Percentiles rank a stretch among this genome's conserved stretches.
Evolutionary conservation across 2,888 invertebrate genomes (phyloP).

Genomic region (Linhomoeus sp.): DNA sequence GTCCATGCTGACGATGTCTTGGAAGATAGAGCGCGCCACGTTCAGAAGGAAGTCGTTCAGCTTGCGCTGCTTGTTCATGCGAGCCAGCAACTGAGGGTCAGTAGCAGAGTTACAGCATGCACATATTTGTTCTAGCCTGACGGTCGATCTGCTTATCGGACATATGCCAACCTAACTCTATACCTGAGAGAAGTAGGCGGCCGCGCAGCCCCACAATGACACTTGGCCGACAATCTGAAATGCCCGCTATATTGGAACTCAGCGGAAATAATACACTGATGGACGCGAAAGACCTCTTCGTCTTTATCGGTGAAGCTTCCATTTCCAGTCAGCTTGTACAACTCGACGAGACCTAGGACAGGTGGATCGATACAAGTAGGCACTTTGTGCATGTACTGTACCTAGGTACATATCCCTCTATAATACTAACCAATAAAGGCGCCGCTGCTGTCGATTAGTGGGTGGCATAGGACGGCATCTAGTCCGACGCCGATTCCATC

Average conservation of each 20-base stretch:
- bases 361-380: neutral
- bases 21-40: conserved; percentile 63
- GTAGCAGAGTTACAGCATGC: neutral
- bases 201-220: conserved; percentile 48
- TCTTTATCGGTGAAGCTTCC: conserved; percentile 43
- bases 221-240: conserved; percentile 40
- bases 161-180: neutral
- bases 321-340: conserved; percentile 38
- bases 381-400: neutral
- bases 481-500: conserved; percentile 27
- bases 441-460: conserved; percentile 44
- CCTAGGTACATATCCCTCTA: neutral
- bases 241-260: neutral
- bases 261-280: too few relatives aligned
- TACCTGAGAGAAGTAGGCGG: conserved; percentile 45
- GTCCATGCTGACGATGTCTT: conserved; percentile 66
- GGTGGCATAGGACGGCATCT: conserved; percentile 34
- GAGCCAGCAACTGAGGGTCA: conserved; percentile 38
- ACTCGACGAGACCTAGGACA: conserved; percentile 43
- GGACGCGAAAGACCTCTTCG: conserved; percentile 36
- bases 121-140: too few relatives aligned
- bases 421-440: conserved; percentile 34
- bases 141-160: too few relatives aligned
- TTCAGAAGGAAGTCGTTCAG: conserved; percentile 53
- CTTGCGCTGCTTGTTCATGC: conserved; percentile 48